Evolutionary conservation across 1,140 invertebrate genomes (phyloP), one percentile per base, ranked within the genome.

Genomic region (Lethrus apterus): DNA sequence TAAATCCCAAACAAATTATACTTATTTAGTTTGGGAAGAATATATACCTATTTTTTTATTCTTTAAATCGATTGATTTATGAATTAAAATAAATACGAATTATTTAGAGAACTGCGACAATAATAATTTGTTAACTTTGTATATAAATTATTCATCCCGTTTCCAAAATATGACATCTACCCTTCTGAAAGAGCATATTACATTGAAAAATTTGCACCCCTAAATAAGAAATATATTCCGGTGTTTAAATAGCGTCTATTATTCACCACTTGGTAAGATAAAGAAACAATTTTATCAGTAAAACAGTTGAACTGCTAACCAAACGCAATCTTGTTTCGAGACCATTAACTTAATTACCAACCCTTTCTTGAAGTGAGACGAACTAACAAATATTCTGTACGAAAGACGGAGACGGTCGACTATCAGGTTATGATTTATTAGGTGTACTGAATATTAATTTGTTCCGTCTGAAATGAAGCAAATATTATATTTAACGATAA

Each of bases 311-410:
- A 63, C 63, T 63, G 58, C 52, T 63, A 63, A 60, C 60, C 58
- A 49, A 64, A 63, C 58, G 59, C 64, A 66, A 66, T 66, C 64
- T 66, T 66, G 62, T 66, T 66, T 63, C 62, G 58, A 57, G 60
- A 60, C 64, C 64, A 66, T 66, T 66, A 66, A 66, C 52, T 64
- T 66, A 66, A 66, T 66, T 66, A 64, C 52, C 48, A 61, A 64
- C 57, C 64, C 64, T 63, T 65, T 63, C 54, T 48, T 26, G 17
- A 44, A 51, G 42, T 48, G 46, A 45, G 51, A 57, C 20, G 33
- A 46, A n/a, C 29, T 13, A 13, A 32, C 24, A 13, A 21, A 14
- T 31, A 11, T n/a, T 10, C 3, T 18, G 29, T 9, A 10, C 29
- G 13, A 9, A 11, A 33, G 19, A 31, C 8, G 9, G 42, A 44